Base-by-base conservation (phyloP, 2,113 vertebrate genomes). In the Pangasianodon hypophthalmus region DNA sequence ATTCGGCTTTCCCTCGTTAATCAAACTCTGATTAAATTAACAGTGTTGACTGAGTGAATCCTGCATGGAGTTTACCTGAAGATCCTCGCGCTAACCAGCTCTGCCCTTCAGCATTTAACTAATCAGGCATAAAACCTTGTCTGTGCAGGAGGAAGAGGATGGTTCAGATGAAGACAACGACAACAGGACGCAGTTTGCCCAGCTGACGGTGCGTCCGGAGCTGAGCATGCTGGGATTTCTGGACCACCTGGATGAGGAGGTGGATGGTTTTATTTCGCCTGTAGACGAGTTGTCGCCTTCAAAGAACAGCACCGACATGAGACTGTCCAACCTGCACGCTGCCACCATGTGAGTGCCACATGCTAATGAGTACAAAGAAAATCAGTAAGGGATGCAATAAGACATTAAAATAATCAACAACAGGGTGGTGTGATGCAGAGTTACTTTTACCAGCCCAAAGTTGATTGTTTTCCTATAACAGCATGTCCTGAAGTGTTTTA, bases 271-370 rank as follows among this genome's bases (percentile, higher is more conserved):
- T 91, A 97, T 99, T 90, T 99, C 98, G 0, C 98, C 98, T 0
- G 96, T 98, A 92, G 98, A 99, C 21, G 98, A 99, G 1, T 96
- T 97, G 48, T 95, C 97, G 0, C 96, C 97, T 2, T 95, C 97
- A 46, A 96, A 95, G 92, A 96, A 94, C 95, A 96, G 91, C 71
- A 97, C 95, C 3, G 98, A 99, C 91, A 97, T 97, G 91, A 96
- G 96, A 41, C 96, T 99, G 89, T 98, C 98, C 75, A 99, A 98
- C 92, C 96, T 99, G 87, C 98, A 99, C 89, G 96, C 98, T 0
- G 98, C 98, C 89, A 97, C 97, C 88, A 96, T 95, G 98, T 99
- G 96, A 88, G 98, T 95, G 4, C 60, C 32, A 1, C 54, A 14
- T 44, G 32, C 21, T 26, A 24, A 32, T 0, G 0, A 48, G 10